A percentile compares a stretch with the other conserved stretches of the same genome.
phyloP scores from a whole-genome alignment of 2,888 invertebrate species.

The Gandaritis pyraliata region DNA sequence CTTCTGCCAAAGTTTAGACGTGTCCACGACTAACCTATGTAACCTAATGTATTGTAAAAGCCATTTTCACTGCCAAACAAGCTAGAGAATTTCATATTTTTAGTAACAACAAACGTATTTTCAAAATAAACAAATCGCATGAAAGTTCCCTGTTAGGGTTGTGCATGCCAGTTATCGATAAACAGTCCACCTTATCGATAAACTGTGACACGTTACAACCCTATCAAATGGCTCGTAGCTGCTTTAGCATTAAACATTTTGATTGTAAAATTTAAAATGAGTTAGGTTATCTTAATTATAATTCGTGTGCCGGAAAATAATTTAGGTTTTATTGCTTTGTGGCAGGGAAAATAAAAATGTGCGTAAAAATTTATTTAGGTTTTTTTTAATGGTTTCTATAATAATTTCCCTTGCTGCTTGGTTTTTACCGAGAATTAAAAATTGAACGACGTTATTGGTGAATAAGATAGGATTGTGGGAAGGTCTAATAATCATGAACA shows the following conservation, averaged over 20 bases:
- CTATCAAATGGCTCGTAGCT: conserved; percentile 8
- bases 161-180: conserved; percentile 24
- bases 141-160: conserved; percentile 18
- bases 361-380: background rate
- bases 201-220: conserved; percentile 20
- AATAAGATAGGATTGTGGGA: too few relatives aligned
- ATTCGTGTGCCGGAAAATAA: conserved; percentile 18
- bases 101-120: background rate
- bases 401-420: too few relatives aligned
- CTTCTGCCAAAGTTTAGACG: background rate
- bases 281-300: conserved; percentile 18
- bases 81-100: too few relatives aligned
- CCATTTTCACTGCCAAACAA: too few relatives aligned
- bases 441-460: too few relatives aligned
- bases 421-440: too few relatives aligned
- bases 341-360: conserved; percentile 1
- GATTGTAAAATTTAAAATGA: conserved; percentile 19
- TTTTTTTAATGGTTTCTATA: too few relatives aligned
- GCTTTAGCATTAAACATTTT: conserved; percentile 20
- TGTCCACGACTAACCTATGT: background rate
- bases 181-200: conserved; percentile 24
- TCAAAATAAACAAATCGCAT: conserved; percentile 13
- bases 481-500: too few relatives aligned
- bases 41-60: too few relatives aligned
- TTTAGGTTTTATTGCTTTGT: conserved; percentile 11